These are phyloP conservation scores for Zapornia atra DNA, from an alignment of 2,113 vertebrate species.

Conservation along the genomic window DNA sequence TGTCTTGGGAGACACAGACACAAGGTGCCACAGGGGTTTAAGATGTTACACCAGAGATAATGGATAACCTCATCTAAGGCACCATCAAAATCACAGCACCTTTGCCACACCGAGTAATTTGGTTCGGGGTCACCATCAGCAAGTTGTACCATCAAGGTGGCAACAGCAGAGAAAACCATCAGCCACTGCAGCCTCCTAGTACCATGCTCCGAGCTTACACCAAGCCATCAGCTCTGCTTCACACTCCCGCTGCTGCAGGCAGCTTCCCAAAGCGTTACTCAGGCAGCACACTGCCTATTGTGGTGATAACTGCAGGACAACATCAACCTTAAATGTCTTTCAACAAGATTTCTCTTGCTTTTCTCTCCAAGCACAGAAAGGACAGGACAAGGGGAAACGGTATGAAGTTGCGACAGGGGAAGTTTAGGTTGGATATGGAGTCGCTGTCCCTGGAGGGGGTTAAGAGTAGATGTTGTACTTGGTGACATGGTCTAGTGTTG, in stretches of 20 bases:
- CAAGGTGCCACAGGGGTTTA: fast-evolving
- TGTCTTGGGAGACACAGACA: fast-evolving
- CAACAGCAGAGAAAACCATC: neutral
- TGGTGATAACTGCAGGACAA: fast-evolving
- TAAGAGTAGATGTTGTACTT: too few species aligned
- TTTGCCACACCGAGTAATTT: fast-evolving
- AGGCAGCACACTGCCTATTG: fast-evolving
- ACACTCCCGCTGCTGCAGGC: fast-evolving
- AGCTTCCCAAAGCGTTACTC: fast-evolving
- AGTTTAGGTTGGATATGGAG: too few species aligned
- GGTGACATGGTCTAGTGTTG: too few species aligned
- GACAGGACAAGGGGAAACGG: too few species aligned
- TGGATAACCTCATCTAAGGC: neutral
- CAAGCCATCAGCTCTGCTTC: neutral
- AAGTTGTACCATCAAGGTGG: neutral
- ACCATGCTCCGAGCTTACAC: fast-evolving
- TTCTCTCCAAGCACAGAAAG: neutral
- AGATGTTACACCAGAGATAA: neutral
- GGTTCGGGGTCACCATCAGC: neutral
- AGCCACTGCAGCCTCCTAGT: neutral
- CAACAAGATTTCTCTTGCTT: neutral
- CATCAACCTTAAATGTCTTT: neutral
- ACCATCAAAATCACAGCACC: neutral
- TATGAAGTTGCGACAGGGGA: too few species aligned
- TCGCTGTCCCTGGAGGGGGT: too few species aligned